Evolutionary conservation across 2,797 vertebrate species (phyloP), one percentile per base, ranked within the genome.

Genomic region (Acipenser transmontanus): DNA sequence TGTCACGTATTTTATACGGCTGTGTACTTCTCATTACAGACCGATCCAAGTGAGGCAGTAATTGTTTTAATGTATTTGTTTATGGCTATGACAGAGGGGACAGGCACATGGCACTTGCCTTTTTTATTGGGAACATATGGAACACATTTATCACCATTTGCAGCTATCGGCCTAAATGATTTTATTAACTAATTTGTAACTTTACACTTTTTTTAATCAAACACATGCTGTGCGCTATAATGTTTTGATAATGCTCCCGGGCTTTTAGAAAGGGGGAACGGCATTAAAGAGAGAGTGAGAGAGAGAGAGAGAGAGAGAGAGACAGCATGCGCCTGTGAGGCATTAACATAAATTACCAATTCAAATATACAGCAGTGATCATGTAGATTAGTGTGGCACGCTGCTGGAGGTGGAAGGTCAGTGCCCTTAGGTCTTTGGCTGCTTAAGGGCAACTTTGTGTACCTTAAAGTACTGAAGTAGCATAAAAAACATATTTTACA

Each of bases 51-150:
- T 47, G 4, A 73, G n/a, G 74, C 75, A 34, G 81, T 90, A 89
- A 91, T 90, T 91, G 87, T 90, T 87, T 87, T 88, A 86, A 88
- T 91, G 88, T 88, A 89, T 87, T 86, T 82, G 83, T 89, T 88
- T 84, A 80, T 78, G 82, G 84, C 81, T 69, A 59, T 80, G 87
- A 81, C 76, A 78, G 87, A 83, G 86, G 88, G 88, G 83, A 87
- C 77, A 75, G 82, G 81, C 85, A 82, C 80, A 84, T 80, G 82
- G 84, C 87, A 81, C 83, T 80, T 48, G 13, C 77, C 79, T 70
- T 73, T 69, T 87, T 91, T 90, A 86, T 84, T 89, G 85, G 78
- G 78, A 88, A 80, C 91, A 89, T 87, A 83, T 84, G 86, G 90
- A 83, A 80, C 69, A 66, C 84, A 79, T 87, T 90, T 74, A 88